These are phyloP conservation scores for Sula dactylatra DNA, from an alignment of 2,113 vertebrate species.

Conservation along the genomic window DNA sequence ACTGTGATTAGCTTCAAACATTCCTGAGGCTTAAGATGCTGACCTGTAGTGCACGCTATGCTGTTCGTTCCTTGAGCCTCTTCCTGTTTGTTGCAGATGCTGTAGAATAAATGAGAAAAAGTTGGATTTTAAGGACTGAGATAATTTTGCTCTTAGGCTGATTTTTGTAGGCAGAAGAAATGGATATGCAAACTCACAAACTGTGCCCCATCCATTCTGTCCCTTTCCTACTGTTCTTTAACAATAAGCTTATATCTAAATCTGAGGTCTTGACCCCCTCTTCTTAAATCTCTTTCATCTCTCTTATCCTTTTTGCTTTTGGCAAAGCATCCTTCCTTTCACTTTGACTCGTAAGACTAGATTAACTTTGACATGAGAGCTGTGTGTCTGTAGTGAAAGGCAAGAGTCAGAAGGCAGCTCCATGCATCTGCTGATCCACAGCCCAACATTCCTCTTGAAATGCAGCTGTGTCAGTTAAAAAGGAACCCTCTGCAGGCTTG, in stretches of 20 bases:
- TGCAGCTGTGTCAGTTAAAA: neutral
- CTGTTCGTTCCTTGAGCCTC: neutral
- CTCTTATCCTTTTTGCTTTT: neutral
- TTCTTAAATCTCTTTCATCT: neutral
- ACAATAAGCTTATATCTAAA: neutral
- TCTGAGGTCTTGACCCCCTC: neutral
- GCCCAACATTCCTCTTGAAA: neutral
- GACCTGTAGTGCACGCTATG: neutral
- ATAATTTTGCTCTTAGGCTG: neutral
- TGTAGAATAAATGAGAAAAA: neutral
- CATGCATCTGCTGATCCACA: neutral
- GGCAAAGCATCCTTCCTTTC: neutral
- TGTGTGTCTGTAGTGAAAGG: neutral
- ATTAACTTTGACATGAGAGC: neutral
- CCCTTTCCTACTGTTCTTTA: neutral
- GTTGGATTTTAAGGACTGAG: neutral
- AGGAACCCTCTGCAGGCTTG: neutral
- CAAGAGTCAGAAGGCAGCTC: neutral
- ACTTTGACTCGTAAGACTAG: neutral
- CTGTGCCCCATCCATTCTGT: neutral
- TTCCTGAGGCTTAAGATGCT: neutral
- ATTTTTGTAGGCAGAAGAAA: neutral
- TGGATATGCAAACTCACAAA: neutral
- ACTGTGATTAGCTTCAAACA: neutral
- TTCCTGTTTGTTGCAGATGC: neutral